A percentile compares a stretch with the other conserved stretches of the same genome.
These are phyloP conservation scores for Pogoniulus pusillus DNA, from an alignment of 2,797 vertebrate genomes.

Conservation along the genomic window DNA sequence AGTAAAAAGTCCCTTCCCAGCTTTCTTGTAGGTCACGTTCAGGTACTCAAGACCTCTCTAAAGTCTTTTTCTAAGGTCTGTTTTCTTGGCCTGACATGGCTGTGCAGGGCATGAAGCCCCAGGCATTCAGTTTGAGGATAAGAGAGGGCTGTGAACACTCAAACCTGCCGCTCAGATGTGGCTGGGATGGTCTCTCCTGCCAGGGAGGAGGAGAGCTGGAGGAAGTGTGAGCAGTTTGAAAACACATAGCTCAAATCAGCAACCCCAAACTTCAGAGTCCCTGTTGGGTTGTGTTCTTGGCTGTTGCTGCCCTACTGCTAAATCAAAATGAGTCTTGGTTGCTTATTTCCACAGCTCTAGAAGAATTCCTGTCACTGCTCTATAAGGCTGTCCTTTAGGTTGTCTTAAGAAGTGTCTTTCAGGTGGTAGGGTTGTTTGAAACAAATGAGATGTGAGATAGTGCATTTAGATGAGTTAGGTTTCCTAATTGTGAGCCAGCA, in stretches of 20 bases:
- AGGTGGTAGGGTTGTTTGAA: neutral
- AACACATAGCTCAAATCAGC: neutral
- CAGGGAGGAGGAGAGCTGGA: neutral
- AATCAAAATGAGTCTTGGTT: neutral
- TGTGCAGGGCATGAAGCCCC: neutral
- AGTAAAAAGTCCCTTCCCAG: too few species aligned
- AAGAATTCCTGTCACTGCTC: neutral
- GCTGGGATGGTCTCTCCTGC: neutral
- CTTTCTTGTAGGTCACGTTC: too few species aligned
- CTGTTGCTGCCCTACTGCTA: neutral
- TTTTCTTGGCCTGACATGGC: neutral
- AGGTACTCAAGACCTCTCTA: too few species aligned
- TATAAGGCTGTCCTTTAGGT: neutral
- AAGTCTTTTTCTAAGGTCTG: neutral
- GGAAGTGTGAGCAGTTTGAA: neutral
- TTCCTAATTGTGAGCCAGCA: slow-evolving; percentile 63
- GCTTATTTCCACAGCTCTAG: neutral
- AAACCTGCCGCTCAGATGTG: neutral
- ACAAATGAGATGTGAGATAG: neutral
- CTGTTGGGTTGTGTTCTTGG: neutral
- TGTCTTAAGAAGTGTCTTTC: neutral
- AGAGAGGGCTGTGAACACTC: neutral
- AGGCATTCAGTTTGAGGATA: neutral
- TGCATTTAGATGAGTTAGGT: neutral
- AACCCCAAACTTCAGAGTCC: neutral